phyloP scores from a whole-genome alignment of 2,113 vertebrate genomes.

The Macquaria australasica region DNA sequence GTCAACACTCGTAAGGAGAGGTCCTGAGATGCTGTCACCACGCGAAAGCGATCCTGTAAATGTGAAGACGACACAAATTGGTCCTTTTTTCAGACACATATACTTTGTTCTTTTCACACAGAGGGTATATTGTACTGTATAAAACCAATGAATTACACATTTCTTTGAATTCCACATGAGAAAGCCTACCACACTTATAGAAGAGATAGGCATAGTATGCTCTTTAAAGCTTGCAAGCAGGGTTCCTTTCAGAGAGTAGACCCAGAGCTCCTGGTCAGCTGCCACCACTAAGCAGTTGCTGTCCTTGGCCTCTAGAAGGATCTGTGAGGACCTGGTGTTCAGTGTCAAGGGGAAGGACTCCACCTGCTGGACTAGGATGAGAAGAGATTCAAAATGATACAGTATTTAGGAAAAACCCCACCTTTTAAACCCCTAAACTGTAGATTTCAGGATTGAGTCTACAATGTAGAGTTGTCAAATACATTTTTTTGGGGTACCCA shows the following conservation, averaged over 20 bases:
- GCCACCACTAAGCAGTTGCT: constrained; percentile 80
- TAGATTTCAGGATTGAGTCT: neutral
- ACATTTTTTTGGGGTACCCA: neutral
- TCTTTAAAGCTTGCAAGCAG: constrained; percentile 85
- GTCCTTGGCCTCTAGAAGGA: constrained; percentile 78
- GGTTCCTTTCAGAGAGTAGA: constrained; percentile 82
- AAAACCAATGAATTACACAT: neutral
- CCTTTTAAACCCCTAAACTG: neutral
- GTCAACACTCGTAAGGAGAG: constrained; percentile 80
- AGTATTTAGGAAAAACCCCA: neutral
- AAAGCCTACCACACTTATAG: constrained; percentile 87
- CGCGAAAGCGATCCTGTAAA: constrained; percentile 80
- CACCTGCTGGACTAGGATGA: constrained; percentile 79
- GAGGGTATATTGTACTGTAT: neutral
- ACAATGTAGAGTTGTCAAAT: neutral
- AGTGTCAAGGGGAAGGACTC: constrained; percentile 75
- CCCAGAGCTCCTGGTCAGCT: constrained; percentile 68
- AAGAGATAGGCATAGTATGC: constrained; percentile 83
- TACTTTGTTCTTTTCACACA: neutral
- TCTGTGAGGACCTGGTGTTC: constrained; percentile 38
- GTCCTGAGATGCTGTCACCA: constrained; percentile 86
- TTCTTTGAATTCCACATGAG: neutral
- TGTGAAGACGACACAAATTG: neutral
- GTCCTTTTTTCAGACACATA: neutral
- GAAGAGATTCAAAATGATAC: constrained; percentile 15